Conservation (phyloP, 2,797 vertebrate species). For the Pseudochirops corinnae region DNA sequence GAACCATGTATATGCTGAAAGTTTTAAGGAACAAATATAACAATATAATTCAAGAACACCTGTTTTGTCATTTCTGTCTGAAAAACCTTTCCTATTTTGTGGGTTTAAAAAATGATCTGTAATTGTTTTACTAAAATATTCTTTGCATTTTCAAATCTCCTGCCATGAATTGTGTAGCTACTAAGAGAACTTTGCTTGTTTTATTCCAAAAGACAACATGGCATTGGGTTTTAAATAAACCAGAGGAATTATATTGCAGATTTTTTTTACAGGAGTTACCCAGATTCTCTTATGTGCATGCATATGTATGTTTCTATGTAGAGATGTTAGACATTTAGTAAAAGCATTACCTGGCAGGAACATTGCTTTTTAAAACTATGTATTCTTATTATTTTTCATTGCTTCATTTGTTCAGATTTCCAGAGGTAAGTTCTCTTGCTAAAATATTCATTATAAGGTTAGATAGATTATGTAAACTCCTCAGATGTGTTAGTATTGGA, state of each 20-base stretch:
- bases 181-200: constrained; percentile 6
- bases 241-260: neutral
- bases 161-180: neutral
- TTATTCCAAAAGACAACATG: neutral
- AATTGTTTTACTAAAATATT: constrained; percentile 5
- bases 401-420: constrained; percentile 47
- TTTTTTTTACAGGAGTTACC: constrained; percentile 30
- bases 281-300: neutral
- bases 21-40: constrained; percentile 16
- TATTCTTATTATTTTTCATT: constrained; percentile 14
- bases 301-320: constrained; percentile 6
- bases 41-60: neutral
- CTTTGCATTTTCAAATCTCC: neutral
- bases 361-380: neutral
- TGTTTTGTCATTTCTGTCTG: neutral
- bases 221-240: constrained; percentile 22
- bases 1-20: neutral
- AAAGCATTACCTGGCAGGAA: neutral
- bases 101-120: neutral
- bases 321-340: constrained; percentile 34
- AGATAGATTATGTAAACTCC: constrained; percentile 40
- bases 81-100: neutral
- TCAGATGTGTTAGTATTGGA: neutral
- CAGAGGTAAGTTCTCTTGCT: constrained; percentile 34
- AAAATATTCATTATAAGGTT: constrained; percentile 42